Base-by-base conservation (phyloP, 1,140 invertebrate genomes). In the Spodoptera frugiperda region DNA sequence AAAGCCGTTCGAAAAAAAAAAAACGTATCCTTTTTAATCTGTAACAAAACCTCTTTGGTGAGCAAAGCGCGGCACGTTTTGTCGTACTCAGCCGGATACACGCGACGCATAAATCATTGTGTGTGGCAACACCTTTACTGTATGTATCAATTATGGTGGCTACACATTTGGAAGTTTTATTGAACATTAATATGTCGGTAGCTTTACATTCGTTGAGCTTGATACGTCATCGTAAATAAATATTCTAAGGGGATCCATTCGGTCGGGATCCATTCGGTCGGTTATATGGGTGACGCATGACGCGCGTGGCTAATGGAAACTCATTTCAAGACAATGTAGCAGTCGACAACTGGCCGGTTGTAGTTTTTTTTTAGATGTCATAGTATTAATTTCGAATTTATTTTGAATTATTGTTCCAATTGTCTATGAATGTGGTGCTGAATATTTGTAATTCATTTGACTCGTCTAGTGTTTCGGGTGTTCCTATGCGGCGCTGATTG, bases 111-210 rank as follows among this genome's bases (percentile, higher is more conserved):
- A 73, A 73, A 73, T 73, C 71, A 73, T 19, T 30, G 71, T 17
- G 71, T 73, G 54, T 61, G 55, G 71, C 55, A 73, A 61, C 71
- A 73, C 71, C 71, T 73, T 59, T 49, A 51, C 46, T 30, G 71
- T 61, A 49, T 49, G 53, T 73, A 73, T 73, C 71, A 73, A 73
- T 73, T 73, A 73, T 73, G 55, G 39, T 21, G 21, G 25, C 53
- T 44, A 61, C 55, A 25, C 54, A 61, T 61, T 57, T 21, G 19
- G 71, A 59, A 73, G 25, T 73, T 73, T 73, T 73, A 73, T 73
- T 73, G 55, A 25, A 49, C 71, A 61, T 61, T 49, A 73, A 61
- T 49, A 44, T 59, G 55, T 49, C 21, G 39, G 71, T n/a, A 25
- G 11, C 19, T 14, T 48, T 61, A 59, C 19, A 68, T 12, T 39